A percentile compares a stretch with the other conserved stretches of the same genome.
phyloP scores from a whole-genome alignment of 2,888 invertebrate genomes.

The Cerastis rubricosa region DNA sequence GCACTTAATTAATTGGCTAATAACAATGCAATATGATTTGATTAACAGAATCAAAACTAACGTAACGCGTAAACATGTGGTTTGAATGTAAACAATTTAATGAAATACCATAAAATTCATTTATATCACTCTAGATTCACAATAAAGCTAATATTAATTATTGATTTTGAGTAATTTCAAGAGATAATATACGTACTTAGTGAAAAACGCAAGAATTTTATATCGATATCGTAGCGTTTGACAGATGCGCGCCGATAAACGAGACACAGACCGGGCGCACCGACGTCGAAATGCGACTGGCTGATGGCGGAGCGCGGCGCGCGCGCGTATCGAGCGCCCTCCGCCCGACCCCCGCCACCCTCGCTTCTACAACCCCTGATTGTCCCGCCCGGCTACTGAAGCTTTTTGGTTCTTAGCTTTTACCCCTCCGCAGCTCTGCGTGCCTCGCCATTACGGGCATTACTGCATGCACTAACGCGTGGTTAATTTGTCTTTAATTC shows the following conservation, averaged over 20 bases:
- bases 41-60: constrained; percentile 65
- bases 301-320: constrained; percentile 78
- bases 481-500: constrained; percentile 40
- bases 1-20: constrained; percentile 30
- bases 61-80: constrained; percentile 80
- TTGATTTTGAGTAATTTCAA: constrained; percentile 43
- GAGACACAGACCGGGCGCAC: constrained; percentile 75
- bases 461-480: constrained; percentile 54
- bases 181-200: constrained; percentile 82
- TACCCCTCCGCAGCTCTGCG: constrained; percentile 66
- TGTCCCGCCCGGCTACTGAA: constrained; percentile 75
- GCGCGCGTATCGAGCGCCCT: constrained; percentile 89
- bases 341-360: constrained; percentile 83
- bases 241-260: constrained; percentile 77
- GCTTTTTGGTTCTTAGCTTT: constrained; percentile 74
- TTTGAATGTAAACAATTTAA: constrained; percentile 86
- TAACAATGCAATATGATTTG: constrained; percentile 44
- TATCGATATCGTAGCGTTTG: constrained; percentile 86
- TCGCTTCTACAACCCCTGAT: constrained; percentile 81
- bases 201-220: constrained; percentile 75
- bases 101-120: constrained; percentile 61
- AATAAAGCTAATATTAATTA: constrained; percentile 43
- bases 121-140: constrained; percentile 60
- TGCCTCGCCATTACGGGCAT: constrained; percentile 45
- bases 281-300: constrained; percentile 87